Evolutionary conservation across 2,113 vertebrate genomes (phyloP).

Genomic region (Pteruthius melanotis): DNA sequence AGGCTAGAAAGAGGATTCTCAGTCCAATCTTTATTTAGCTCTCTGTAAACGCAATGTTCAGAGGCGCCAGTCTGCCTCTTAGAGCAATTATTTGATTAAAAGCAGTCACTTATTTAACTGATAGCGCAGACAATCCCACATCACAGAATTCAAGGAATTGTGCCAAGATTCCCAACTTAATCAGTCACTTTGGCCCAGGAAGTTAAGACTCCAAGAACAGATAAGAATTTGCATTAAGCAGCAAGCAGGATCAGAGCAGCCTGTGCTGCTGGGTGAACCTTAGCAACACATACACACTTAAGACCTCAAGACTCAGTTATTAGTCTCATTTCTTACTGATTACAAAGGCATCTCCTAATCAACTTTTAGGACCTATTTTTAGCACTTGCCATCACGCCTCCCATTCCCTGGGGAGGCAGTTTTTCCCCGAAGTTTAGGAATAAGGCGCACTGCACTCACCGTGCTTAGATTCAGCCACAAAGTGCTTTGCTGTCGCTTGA

Average conservation of each 20-base stretch:
- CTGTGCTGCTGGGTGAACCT: neutral
- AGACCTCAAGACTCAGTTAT: neutral
- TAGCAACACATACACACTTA: neutral
- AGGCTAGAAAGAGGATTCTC: slow-evolving; percentile 55
- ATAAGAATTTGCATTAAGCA: slow-evolving; percentile 41
- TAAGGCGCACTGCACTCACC: slow-evolving; percentile 78
- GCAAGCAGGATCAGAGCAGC: neutral
- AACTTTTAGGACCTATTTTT: neutral
- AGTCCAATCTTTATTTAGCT: slow-evolving; percentile 80
- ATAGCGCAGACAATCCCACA: slow-evolving; percentile 68
- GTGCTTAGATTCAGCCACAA: slow-evolving; percentile 83
- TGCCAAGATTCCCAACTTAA: slow-evolving; percentile 33
- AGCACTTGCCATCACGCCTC: neutral
- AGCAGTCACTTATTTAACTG: slow-evolving; percentile 66
- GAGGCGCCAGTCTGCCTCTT: slow-evolving; percentile 85
- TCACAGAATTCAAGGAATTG: slow-evolving; percentile 29
- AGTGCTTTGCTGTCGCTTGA: slow-evolving; percentile 95
- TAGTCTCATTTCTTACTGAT: neutral
- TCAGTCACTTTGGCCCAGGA: neutral
- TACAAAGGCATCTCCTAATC: neutral
- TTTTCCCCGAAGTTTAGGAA: neutral
- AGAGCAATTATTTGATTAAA: slow-evolving; percentile 84
- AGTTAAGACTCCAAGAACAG: neutral
- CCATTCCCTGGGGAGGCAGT: neutral
- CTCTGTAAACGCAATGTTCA: slow-evolving; percentile 74